These are phyloP conservation scores for Asobara japonica DNA, from an alignment of 1,140 invertebrate species.

Conservation along the genomic window DNA sequence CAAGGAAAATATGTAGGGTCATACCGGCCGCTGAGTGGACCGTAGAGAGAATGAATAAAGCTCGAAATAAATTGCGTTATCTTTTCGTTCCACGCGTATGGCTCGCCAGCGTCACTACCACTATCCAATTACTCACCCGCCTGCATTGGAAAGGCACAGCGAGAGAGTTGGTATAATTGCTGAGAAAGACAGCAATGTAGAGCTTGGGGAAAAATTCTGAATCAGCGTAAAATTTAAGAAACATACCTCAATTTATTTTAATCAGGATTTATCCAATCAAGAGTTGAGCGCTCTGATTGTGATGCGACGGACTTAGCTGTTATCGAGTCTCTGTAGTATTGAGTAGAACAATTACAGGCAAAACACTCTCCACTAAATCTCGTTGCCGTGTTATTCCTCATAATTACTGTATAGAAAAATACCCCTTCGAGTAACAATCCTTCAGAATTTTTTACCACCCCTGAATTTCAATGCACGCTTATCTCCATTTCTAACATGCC, in stretches of 20 bases:
- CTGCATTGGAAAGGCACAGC: conserved; percentile 20
- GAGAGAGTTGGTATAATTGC: background rate
- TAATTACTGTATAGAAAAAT: too few relatives aligned
- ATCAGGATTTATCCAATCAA: too few relatives aligned
- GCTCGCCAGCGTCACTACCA: conserved; percentile 44
- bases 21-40: conserved; percentile 32
- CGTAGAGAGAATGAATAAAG: conserved; percentile 52
- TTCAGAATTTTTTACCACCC: background rate
- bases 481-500: background rate
- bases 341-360: background rate
- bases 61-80: conserved; percentile 62
- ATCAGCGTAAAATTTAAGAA: too few relatives aligned
- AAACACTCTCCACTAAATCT: too few relatives aligned
- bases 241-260: too few relatives aligned
- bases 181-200: background rate
- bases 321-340: too few relatives aligned
- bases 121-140: conserved; percentile 37
- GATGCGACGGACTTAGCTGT: too few relatives aligned
- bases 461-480: background rate
- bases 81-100: conserved; percentile 63
- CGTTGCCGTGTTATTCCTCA: too few relatives aligned
- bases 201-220: background rate
- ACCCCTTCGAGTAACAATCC: too few relatives aligned
- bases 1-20: conserved; percentile 34
- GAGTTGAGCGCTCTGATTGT: too few relatives aligned